A percentile compares a stretch with the other conserved stretches of the same genome.
Conservation (phyloP, 1,140 invertebrate genomes). For the Bombus consobrinus region DNA sequence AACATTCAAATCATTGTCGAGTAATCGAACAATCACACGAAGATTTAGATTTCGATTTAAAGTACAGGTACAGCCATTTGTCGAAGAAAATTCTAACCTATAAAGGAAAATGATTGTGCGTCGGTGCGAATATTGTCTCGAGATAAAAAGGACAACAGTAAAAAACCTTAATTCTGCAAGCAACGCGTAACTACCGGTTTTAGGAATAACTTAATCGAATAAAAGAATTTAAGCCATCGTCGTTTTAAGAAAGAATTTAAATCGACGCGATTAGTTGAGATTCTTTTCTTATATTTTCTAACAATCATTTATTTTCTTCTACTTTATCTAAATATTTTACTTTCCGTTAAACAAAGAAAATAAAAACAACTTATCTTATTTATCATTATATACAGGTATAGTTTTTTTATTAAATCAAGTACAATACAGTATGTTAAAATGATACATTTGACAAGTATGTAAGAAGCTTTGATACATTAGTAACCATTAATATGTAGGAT, state of each 20-base stretch:
- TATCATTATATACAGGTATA: neutral
- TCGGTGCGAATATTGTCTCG: constrained; percentile 68
- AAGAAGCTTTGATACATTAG: neutral
- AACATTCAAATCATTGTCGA: neutral
- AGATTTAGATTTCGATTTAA: constrained; percentile 46
- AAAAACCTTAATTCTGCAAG: constrained; percentile 2
- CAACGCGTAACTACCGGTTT: constrained; percentile 16
- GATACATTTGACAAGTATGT: neutral
- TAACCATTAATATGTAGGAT: neutral
- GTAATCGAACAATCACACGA: neutral
- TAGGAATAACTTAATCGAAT: neutral
- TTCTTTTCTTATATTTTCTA: neutral
- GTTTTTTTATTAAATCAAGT: neutral
- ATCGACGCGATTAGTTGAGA: neutral
- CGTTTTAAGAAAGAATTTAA: neutral
- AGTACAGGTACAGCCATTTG: constrained; percentile 63
- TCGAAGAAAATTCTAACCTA: constrained; percentile 71
- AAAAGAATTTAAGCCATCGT: neutral
- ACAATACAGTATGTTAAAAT: neutral
- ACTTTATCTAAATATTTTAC: neutral
- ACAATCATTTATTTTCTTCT: neutral
- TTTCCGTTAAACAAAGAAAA: neutral
- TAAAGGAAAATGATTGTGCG: constrained; percentile 71
- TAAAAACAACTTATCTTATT: neutral
- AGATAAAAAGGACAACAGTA: constrained; percentile 59